phyloP scores from a whole-genome alignment of 2,113 vertebrate genomes.

The Tympanuchus pallidicinctus region DNA sequence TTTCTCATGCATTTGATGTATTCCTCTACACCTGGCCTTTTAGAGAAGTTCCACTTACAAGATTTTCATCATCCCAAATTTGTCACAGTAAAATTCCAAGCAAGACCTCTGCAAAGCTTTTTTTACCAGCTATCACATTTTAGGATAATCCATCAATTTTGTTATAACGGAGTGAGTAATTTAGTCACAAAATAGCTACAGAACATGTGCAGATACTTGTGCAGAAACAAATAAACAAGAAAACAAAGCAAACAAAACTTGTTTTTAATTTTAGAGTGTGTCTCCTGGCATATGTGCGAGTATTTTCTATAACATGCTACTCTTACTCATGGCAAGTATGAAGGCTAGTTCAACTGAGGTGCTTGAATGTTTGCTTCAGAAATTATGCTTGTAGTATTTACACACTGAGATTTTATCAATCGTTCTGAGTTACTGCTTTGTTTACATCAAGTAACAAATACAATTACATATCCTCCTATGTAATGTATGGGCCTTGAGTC shows the following conservation, averaged over 20 bases:
- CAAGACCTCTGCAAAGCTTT: neutral
- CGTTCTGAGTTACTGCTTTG: neutral
- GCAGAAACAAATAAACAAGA: neutral
- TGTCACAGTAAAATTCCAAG: neutral
- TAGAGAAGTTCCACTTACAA: neutral
- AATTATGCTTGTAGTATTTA: neutral
- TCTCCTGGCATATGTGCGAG: neutral
- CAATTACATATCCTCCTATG: neutral
- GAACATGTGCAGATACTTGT: neutral
- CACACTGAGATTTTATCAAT: neutral
- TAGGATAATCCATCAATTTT: neutral
- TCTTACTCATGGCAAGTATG: neutral
- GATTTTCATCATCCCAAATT: neutral
- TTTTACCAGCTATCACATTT: neutral
- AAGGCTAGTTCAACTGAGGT: neutral
- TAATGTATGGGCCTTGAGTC: neutral
- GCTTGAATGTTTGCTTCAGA: neutral
- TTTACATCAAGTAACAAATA: neutral
- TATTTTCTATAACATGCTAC: neutral
- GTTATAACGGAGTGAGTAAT: neutral
- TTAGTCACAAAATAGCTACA: neutral
- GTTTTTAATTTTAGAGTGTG: neutral
- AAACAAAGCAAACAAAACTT: neutral
- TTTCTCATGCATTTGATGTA: neutral
- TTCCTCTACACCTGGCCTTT: neutral